A percentile compares a stretch with the other conserved stretches of the same genome.
Conservation (phyloP, 2,888 invertebrate species). For the Anaspis maculata region DNA sequence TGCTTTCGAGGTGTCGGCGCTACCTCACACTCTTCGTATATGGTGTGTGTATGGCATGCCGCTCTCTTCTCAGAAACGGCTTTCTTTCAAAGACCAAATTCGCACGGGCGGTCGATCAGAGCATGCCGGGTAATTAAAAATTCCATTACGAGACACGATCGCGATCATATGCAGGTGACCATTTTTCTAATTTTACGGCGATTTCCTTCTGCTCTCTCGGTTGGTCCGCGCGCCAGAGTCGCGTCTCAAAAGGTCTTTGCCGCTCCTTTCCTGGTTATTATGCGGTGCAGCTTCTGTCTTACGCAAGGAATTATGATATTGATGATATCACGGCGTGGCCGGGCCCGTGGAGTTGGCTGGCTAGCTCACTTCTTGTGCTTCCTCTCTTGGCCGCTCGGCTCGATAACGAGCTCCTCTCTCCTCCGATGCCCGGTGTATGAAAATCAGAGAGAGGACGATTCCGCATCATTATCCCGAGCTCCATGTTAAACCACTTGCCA, state of each 20-base stretch:
- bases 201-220: conserved; percentile 5
- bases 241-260: conserved; percentile 5
- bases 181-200: conserved; percentile 14
- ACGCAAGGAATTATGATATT: conserved; percentile 40
- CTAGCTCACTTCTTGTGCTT: no score
- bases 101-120: no score
- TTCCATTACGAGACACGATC: no score
- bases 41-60: no score
- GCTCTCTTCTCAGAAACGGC: no score
- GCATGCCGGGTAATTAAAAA: no score
- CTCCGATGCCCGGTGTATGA: conserved; percentile 9
- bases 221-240: conserved; percentile 1
- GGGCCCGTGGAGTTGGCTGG: conserved; percentile 17
- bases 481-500: conserved; percentile 7
- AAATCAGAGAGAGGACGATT: conserved; percentile 14
- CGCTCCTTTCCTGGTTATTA: conserved; percentile 21
- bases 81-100: no score
- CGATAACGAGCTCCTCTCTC: conserved; percentile 15
- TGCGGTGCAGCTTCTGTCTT: conserved; percentile 35
- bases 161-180: no score
- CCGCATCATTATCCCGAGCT: conserved; percentile 12
- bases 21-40: no score
- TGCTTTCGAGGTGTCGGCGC: no score
- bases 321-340: conserved; percentile 35
- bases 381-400: conserved; percentile 8